phyloP scores from a whole-genome alignment of 2,797 vertebrate species.

The Hozukius guyotensis region DNA sequence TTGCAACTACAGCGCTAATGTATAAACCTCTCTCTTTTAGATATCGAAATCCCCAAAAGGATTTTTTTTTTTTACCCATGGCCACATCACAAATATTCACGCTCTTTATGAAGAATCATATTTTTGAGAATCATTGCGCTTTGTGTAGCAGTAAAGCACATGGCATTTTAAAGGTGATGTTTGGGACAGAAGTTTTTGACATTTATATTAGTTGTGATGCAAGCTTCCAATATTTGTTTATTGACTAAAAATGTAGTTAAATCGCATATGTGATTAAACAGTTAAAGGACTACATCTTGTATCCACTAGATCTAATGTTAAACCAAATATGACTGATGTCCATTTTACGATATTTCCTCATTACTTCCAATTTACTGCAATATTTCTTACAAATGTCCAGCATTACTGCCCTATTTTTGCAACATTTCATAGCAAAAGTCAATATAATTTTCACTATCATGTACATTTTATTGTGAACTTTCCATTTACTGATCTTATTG shows the following conservation, averaged over 20 bases:
- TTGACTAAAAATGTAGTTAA: neutral
- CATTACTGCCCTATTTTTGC: neutral
- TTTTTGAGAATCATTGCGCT: slow-evolving; percentile 33
- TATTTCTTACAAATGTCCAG: neutral
- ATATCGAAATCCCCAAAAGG: slow-evolving; percentile 90
- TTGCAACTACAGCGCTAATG: slow-evolving; percentile 99
- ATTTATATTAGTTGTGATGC: neutral
- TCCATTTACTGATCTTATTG: neutral
- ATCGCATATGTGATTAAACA: neutral
- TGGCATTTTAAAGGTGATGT: neutral
- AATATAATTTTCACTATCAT: neutral
- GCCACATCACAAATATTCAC: slow-evolving; percentile 86
- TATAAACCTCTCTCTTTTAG: slow-evolving; percentile 99
- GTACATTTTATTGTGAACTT: neutral
- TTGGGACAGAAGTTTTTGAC: slow-evolving; percentile 4
- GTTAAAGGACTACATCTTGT: neutral
- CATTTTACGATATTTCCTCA: neutral
- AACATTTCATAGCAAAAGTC: neutral
- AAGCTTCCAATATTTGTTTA: neutral
- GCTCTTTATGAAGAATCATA: slow-evolving; percentile 64
- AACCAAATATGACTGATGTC: neutral
- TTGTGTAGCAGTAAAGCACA: neutral
- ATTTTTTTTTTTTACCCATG: slow-evolving; percentile 82
- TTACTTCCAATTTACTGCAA: neutral
- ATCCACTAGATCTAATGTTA: neutral